Evolutionary conservation across 2,888 invertebrate genomes (phyloP).

Genomic region (Melanophora roralis): DNA sequence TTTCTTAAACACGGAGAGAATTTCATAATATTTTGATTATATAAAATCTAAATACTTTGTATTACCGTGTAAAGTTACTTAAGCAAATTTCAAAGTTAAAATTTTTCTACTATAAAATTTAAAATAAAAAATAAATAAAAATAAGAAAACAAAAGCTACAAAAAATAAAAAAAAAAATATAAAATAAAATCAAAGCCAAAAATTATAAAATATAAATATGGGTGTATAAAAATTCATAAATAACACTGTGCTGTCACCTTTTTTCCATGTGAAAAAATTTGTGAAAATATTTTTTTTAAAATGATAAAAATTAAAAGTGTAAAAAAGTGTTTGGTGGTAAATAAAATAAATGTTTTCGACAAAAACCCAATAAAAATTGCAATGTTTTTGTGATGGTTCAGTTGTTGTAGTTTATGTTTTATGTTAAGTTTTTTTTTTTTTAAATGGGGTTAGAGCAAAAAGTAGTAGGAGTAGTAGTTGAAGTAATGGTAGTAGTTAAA

Average conservation of each 20-base stretch:
- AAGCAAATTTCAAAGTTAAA: background rate
- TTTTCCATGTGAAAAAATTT: conserved; percentile 30
- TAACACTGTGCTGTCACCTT: conserved; percentile 61
- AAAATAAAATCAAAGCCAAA: conserved; percentile 27
- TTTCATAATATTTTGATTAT: no score
- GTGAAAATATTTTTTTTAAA: conserved; percentile 33
- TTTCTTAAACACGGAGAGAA: no score
- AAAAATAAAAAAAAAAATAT: conserved; percentile 26
- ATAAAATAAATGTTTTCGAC: conserved; percentile 13
- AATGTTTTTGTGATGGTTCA: conserved; percentile 23
- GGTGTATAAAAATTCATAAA: conserved; percentile 37
- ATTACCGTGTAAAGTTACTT: no score
- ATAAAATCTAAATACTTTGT: no score
- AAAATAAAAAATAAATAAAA: conserved; percentile 9
- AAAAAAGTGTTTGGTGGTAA: conserved; percentile 12
- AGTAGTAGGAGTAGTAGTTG: background rate
- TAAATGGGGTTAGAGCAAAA: conserved; percentile 30
- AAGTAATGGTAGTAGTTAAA: no score
- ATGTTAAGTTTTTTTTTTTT: background rate
- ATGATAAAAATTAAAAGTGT: conserved; percentile 15
- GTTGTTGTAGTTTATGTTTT: no score
- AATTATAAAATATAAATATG: conserved; percentile 30
- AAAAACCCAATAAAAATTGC: conserved; percentile 18
- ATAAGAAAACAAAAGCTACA: conserved; percentile 29
- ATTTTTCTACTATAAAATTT: background rate